Conservation (phyloP, 2,113 vertebrate genomes). For the Penelope pileata region DNA sequence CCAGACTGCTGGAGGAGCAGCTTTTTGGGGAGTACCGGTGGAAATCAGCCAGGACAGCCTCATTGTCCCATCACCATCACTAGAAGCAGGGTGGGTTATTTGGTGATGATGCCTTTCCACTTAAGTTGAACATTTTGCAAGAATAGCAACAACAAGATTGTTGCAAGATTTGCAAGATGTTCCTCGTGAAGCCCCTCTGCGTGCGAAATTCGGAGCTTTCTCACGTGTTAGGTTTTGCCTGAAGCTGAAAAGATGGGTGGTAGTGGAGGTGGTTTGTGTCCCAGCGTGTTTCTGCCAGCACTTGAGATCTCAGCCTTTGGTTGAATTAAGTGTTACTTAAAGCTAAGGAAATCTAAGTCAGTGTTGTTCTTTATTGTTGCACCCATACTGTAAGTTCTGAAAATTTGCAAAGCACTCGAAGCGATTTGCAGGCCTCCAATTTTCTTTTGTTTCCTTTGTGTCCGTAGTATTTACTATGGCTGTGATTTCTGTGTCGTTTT, state of each 20-base stretch:
- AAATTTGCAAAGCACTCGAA: not conserved
- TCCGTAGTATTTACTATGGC: not conserved
- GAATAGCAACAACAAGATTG: not conserved
- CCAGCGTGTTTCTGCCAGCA: not conserved
- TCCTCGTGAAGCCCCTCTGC: not conserved
- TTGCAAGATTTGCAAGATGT: too few relatives aligned
- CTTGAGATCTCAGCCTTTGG: not conserved
- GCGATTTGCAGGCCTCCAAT: too few relatives aligned
- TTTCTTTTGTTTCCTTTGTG: not conserved
- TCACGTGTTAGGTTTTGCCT: not conserved
- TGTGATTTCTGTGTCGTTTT: not conserved
- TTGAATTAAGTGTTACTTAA: not conserved
- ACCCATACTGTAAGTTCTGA: fast-evolving
- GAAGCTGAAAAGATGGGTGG: not conserved
- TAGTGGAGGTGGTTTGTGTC: not conserved
- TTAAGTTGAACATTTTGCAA: not conserved
- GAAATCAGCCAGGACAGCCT: not conserved
- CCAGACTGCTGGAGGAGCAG: not conserved
- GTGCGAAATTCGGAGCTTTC: not conserved
- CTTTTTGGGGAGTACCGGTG: not conserved
- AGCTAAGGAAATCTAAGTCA: not conserved
- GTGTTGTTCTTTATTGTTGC: not conserved
- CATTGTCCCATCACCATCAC: not conserved
- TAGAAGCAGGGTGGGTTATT: not conserved
- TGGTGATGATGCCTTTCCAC: not conserved